These are phyloP conservation scores for Aelia acuminata DNA, from an alignment of 2,888 invertebrate genomes.

Conservation along the genomic window DNA sequence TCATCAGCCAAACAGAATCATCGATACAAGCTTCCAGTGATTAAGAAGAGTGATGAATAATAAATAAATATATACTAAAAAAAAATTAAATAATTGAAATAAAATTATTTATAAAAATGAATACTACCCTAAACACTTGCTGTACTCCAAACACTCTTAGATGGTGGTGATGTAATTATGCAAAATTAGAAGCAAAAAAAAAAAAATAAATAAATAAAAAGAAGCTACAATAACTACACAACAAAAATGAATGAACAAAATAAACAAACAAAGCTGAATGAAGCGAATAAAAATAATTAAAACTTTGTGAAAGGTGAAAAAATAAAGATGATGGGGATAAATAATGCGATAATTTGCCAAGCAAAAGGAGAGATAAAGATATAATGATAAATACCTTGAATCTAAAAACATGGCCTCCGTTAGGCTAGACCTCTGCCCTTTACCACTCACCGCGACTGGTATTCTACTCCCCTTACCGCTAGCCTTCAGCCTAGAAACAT, in stretches of 20 bases:
- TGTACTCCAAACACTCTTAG: not conserved
- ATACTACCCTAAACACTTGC: constrained; percentile 34
- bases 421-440: constrained; percentile 79
- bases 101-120: constrained; percentile 3
- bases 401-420: constrained; percentile 69
- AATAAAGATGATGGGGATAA: not conserved
- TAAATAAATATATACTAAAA: not conserved
- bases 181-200: constrained; percentile 47
- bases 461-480: constrained; percentile 73
- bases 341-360: constrained; percentile 40
- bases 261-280: constrained; percentile 26
- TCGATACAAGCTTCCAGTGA: not conserved
- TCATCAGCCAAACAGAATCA: not conserved
- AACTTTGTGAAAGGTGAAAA: constrained; percentile 35
- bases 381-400: constrained; percentile 65
- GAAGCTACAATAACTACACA: constrained; percentile 28
- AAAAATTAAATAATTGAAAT: not conserved
- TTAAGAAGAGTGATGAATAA: not conserved
- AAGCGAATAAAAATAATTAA: constrained; percentile 32
- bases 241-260: not conserved
- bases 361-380: constrained; percentile 51
- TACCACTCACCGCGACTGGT: constrained; percentile 74
- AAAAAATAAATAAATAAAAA: not conserved
- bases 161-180: constrained; percentile 47
- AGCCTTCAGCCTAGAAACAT: constrained; percentile 62